Evolutionary conservation across 1,140 invertebrate genomes (phyloP).

Genomic region (Drosophila nikananu): DNA sequence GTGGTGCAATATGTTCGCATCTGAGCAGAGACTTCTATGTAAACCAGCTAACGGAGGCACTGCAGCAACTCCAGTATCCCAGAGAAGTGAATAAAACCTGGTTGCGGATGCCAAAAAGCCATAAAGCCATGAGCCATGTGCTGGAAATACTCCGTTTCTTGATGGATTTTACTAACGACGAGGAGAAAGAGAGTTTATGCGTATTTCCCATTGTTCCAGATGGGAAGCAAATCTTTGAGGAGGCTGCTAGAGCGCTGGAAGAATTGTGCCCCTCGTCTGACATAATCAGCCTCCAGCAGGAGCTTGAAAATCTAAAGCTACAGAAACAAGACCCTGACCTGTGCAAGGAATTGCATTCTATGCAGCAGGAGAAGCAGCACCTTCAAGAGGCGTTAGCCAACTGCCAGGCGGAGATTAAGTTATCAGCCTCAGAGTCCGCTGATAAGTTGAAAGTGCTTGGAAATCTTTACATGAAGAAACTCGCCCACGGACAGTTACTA

Average conservation of each 20-base stretch:
- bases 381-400: conserved; percentile 6
- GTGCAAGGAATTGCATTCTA: background rate
- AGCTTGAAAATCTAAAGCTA: background rate
- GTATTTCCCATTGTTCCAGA: conserved; percentile 1
- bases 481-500: background rate
- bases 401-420: background rate
- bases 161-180: conserved; percentile 29
- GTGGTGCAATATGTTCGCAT: conserved; percentile 4
- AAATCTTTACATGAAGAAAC: background rate
- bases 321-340: background rate
- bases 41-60: conserved; percentile 23
- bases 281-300: background rate
- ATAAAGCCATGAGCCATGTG: conserved; percentile 13
- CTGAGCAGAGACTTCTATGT: conserved; percentile 33
- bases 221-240: background rate
- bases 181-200: background rate
- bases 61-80: conserved; percentile 43
- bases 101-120: conserved; percentile 28
- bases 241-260: background rate
- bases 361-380: background rate
- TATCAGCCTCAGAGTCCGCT: background rate
- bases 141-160: conserved; percentile 51
- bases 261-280: background rate
- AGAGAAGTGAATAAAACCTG: conserved; percentile 28
- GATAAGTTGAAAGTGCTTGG: background rate